Evolutionary conservation across 1,140 invertebrate genomes (phyloP), one percentile per base, ranked within the genome.

Genomic region (Panagrolaimus sp.): DNA sequence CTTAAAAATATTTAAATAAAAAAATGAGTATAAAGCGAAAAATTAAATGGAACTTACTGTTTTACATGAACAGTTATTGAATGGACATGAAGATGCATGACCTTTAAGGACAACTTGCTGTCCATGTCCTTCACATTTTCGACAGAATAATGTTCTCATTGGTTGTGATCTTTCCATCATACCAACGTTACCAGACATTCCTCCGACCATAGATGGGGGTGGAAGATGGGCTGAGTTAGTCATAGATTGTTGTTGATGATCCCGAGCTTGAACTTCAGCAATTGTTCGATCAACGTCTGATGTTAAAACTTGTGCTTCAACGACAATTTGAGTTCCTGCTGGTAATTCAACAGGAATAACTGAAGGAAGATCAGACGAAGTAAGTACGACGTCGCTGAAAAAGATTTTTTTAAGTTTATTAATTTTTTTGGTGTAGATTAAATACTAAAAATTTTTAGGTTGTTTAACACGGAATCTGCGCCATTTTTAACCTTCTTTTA

Each of bases 81-180:
- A 81, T n/a, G 79, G 79, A 53, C 79, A 81, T 27, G 71, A 70
- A 45, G 69, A 73, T 2, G 79, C 79, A 65, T 81, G 79, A 11
- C 79, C 79, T 62, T 81, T 83, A 9, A 81, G 70, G 5, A 74
- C 71, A 43, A 74, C 61, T 68, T 80, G 78, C 46, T 72, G 72
- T 43, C 79, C 79, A 62, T 81, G 79, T 13, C 79, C 79, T 65
- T 81, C 79, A 62, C 79, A 81, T 68, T 81, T 81, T n/a, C 79
- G 68, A 65, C 79, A 81, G 71, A 81, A 83, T 9, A 77, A 69
- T 16, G 75, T 77, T 65, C 75, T 57, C 23, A 76, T 63, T n/a
- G 72, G 72, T 16, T 42, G 42, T 13, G n/a, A 27, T 48, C 42
- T 27, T 45, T 74, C 46, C 45, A 74, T 2, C 31, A 38, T 38